Base-by-base conservation (phyloP, 2,888 invertebrate species). In the Sinhomidia bicolor region DNA sequence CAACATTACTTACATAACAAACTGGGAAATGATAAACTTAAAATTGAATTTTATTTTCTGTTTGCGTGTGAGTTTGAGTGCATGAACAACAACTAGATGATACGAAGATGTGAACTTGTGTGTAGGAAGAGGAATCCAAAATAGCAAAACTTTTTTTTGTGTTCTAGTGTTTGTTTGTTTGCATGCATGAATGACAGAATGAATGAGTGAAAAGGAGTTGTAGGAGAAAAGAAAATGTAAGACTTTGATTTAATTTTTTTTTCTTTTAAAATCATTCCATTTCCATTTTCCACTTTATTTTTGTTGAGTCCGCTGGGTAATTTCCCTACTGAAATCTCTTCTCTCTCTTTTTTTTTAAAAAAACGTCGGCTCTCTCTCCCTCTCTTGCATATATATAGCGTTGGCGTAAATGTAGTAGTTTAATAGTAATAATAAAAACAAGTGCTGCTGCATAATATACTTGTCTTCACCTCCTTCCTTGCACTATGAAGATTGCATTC, bases 161-260 rank as follows among this genome's bases (percentile, higher is more conserved):
- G 3, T 57, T 23, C 23, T 41, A n/a, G 14, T 29, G 14, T 32
- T 36, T 29, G 14, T 17, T 76, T 26, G 47, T 51, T 76, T 76
- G 29, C 76, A 76, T 51, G 76, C 20, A 71, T 54, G 76, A 26
- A 60, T 29, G 65, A 68, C 12, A n/a, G 51, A 47, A 12, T 12
- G 12, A 65, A 54, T 76, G 76, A 26, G 29, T 71, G 10, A 47
- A 76, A 51, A 32, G 2, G n/a, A 65, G 36, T 65, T 65, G 32
- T 20, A 23, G 32, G 65, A 65, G 20, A 41, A 71, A 44, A 17
- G n/a, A n/a, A 76, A 41, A n/a, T n/a, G n/a, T n/a, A n/a, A 57
- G 76, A 76, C 51, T 71, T 71, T 71, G 41, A 71, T 71, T 71
- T 71, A 71, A 71, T 71, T 71, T 71, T 44, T 71, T 4, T 1